Evolutionary conservation across 2,888 invertebrate species (phyloP).

Genomic region (Cheiracanthium punctorium): DNA sequence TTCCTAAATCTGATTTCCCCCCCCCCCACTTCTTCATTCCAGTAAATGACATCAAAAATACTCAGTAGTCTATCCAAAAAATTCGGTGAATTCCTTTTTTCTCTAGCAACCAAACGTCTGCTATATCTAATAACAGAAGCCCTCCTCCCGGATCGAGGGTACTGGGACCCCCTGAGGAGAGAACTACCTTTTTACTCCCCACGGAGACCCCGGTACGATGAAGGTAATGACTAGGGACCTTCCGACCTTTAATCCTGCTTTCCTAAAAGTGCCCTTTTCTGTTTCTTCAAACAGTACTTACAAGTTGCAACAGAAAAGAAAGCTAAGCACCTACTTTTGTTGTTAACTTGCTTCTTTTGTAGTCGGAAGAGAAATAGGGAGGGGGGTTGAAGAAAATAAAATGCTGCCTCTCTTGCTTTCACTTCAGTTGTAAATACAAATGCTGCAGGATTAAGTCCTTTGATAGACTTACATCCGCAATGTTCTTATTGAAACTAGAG

Average conservation of each 20-base stretch:
- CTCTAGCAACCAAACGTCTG: neutral
- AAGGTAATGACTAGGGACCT: constrained; percentile 61
- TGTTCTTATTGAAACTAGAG: constrained; percentile 23
- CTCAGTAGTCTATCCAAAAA: neutral
- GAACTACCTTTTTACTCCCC: constrained; percentile 38
- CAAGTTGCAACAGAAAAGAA: constrained; percentile 22
- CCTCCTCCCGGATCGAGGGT: constrained; percentile 2
- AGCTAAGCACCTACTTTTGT: constrained; percentile 18
- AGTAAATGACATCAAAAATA: too few relatives aligned
- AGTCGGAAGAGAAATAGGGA: neutral
- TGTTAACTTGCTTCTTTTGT: constrained; percentile 3
- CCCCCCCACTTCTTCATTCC: too few relatives aligned
- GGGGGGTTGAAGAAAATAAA: neutral
- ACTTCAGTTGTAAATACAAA: constrained; percentile 24
- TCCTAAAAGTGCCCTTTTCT: constrained; percentile 12
- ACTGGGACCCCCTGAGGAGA: constrained; percentile 22
- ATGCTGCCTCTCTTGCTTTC: neutral
- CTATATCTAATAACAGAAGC: neutral
- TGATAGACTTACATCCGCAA: constrained; percentile 40
- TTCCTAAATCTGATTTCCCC: too few relatives aligned
- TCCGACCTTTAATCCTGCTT: constrained; percentile 23
- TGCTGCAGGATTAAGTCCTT: constrained; percentile 36
- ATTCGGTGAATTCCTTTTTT: neutral
- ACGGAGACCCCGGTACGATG: constrained; percentile 46
- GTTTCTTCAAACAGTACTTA: constrained; percentile 4